These are phyloP conservation scores for Anableps anableps DNA, from an alignment of 2,797 vertebrate genomes.

Conservation along the genomic window DNA sequence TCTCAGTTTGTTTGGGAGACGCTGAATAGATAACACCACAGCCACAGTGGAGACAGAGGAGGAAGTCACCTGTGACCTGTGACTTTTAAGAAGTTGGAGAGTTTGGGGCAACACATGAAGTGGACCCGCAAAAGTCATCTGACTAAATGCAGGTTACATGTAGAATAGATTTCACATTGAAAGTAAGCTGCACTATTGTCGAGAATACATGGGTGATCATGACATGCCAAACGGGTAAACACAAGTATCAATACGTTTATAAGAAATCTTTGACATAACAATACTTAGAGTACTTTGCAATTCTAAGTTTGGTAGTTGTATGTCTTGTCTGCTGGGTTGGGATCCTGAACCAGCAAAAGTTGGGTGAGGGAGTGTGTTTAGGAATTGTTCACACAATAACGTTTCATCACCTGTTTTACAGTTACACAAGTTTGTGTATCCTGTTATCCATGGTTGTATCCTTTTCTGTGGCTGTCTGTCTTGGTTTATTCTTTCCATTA, in stretches of 20 bases:
- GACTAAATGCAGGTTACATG: neutral
- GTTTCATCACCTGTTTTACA: conserved; percentile 33
- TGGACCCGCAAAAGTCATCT: neutral
- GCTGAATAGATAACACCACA: too few species aligned
- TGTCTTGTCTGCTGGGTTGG: neutral
- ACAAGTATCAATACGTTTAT: neutral
- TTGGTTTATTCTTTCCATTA: neutral
- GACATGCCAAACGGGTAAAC: neutral
- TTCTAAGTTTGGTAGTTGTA: neutral
- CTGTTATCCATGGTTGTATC: conserved; percentile 84
- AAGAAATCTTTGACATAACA: neutral
- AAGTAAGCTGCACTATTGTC: too few species aligned
- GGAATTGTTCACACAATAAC: neutral
- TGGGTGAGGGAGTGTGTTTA: neutral
- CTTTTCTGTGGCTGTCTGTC: conserved; percentile 49
- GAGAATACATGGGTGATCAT: neutral
- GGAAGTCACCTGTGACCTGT: too few species aligned
- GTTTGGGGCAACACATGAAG: neutral
- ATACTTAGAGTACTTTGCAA: neutral
- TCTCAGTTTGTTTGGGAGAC: too few species aligned
- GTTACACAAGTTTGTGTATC: conserved; percentile 81
- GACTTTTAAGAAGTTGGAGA: neutral
- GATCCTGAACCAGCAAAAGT: neutral
- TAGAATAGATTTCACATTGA: neutral
- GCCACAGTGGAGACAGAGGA: too few species aligned